Evolutionary conservation across 23 tunicate genomes (phyloP), one percentile per base, ranked within the genome.

Genomic region (Botrylloides violaceus): DNA sequence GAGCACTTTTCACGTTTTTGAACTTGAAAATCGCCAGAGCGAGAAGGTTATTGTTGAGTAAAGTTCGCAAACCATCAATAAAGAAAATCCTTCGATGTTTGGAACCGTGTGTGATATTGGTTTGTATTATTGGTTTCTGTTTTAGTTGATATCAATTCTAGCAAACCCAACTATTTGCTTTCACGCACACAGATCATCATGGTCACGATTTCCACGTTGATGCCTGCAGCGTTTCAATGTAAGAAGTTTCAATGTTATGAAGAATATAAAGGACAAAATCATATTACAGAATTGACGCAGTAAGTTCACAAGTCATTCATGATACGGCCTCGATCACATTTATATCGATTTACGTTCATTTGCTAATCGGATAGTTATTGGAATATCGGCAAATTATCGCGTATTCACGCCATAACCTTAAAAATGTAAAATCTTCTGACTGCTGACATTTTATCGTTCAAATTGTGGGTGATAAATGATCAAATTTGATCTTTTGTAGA

Each of bases 81-180:
- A 79, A 73, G 61, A 95, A 86, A 76, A 15, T 75, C 9, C 27
- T 95, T 22, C 77, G 95, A 36, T 65, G 81, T 49, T 20, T 70
- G 26, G 99, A 95, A 64, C 96, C 95, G 15, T 87, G 94, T 65
- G 28, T 95, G 22, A 87, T 95, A 26, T 64, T 95, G 83, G 90
- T 87, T 36, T 65, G 61, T 72, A 29, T 19, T 68, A 18, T 5
- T 9, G 9, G 7, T 59, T 23, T 59, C 30, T 23, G 19, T 6
- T 47, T 12, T 47, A 47, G 18, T 47, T 47, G 12, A 47, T n/a
- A n/a, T n/a, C n/a, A n/a, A n/a, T n/a, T n/a, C n/a, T n/a, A n/a
- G n/a, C n/a, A n/a, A n/a, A n/a, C n/a, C n/a, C n/a, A n/a, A n/a
- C n/a, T n/a, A n/a, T n/a, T n/a, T 47, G 55, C 55, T 47, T 47